A percentile compares a stretch with the other conserved stretches of the same genome.
Conservation (phyloP, 2,797 vertebrate species). For the Telmatherina bonti region DNA sequence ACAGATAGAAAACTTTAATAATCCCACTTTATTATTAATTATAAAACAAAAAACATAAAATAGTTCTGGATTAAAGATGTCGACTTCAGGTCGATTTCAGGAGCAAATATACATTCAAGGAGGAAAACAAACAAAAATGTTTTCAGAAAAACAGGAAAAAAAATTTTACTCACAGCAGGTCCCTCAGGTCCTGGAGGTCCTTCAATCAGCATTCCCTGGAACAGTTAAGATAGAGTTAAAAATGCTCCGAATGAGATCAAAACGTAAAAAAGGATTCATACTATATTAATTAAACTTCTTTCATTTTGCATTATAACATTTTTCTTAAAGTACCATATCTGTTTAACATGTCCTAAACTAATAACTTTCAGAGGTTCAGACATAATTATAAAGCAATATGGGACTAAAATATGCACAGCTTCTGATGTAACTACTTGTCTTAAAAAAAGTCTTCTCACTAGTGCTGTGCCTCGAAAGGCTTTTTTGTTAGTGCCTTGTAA, state of each 20-base stretch:
- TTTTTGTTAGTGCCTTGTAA: no score
- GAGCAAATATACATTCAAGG: background rate
- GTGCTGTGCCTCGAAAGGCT: no score
- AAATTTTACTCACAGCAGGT: conserved; percentile 85
- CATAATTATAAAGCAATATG: background rate
- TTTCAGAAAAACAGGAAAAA: background rate
- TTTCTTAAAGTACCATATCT: background rate
- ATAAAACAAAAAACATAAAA: background rate
- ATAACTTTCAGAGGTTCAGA: background rate
- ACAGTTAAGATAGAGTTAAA: background rate
- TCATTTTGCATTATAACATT: background rate
- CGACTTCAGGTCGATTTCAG: no score
- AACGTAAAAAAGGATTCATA: background rate
- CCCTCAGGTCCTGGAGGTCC: conserved; percentile 93
- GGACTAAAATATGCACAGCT: no score
- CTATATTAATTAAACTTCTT: background rate
- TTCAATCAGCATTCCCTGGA: conserved; percentile 93
- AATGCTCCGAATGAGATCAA: background rate
- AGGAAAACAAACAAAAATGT: background rate
- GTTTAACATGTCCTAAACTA: background rate
- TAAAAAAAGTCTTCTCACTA: no score
- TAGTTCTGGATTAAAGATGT: no score
- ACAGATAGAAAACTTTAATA: background rate
- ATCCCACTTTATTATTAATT: background rate
- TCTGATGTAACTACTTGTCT: no score